Base-by-base conservation (phyloP, 2,113 vertebrate genomes). In the Ctenodactylus gundi region DNA sequence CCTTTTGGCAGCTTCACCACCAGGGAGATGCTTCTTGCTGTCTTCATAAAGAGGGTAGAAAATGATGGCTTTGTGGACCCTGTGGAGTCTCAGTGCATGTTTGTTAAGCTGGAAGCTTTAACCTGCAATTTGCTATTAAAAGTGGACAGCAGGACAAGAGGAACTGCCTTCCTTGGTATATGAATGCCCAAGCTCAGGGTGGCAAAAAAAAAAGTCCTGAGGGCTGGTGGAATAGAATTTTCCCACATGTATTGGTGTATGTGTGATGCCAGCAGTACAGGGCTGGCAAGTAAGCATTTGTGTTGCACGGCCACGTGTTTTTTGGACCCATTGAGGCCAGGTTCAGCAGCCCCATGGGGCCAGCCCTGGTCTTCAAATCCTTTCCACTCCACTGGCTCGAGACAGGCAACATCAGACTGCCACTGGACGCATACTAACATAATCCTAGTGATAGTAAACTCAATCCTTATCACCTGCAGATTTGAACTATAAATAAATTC, bases 1-100 rank as follows among this genome's bases (percentile, higher is more conserved):
- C 92, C 91, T 82, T 92, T 92, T 92, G 85, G 94, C 85, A 76
- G 72, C 83, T 95, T 93, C 62, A 21, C 82, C 80, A 78, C 88
- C 93, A 67, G 29, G 1, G 27, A 58, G 41, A 53, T 44, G 0
- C 46, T 36, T 31, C 76, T 85, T 82, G 49, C 31, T 39, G 36
- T 23, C 46, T 58, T 85, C 41, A 68, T 6, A 31, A 15, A 53
- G 20, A 49, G 64, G 5, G 34, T 58, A 85, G 77, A 73, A n/a
- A 44, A 62, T 44, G 39, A 27, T 0, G 36, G 55, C 53, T 34
- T n/a, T 49, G 39, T 7, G 23, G 34, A 72, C 44, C 8, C 49
- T 60, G 23, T 12, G 4, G 57, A 31, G 51, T 67, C 36, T 86
- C 46, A 39, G 31, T 12, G 51, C 4, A 1, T 1, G 8, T 5